A percentile compares a stretch with the other conserved stretches of the same genome.
These are phyloP conservation scores for Dexiosoma caninum DNA, from an alignment of 2,888 invertebrate species.

Conservation along the genomic window DNA sequence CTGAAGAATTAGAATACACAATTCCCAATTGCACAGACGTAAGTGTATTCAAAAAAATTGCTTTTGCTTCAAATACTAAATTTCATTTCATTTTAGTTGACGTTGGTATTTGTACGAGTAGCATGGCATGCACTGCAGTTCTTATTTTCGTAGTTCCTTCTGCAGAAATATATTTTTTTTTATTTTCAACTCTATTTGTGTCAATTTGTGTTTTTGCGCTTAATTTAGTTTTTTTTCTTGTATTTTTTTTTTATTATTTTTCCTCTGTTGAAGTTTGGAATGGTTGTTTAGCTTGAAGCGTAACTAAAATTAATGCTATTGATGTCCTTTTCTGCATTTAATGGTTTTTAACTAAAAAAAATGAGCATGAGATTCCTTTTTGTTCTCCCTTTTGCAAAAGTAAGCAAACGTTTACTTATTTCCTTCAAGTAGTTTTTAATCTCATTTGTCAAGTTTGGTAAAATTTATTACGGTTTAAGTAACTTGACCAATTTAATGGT, in stretches of 20 bases:
- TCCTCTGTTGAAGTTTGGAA: background rate
- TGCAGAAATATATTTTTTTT: background rate
- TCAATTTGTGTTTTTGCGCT: constrained; percentile 5
- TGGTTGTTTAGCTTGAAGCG: constrained; percentile 28
- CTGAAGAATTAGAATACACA: too few species aligned
- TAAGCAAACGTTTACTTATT: background rate
- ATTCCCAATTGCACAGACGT: too few species aligned
- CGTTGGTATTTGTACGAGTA: background rate
- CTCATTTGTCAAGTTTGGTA: constrained; percentile 37
- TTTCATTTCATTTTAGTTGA: background rate
- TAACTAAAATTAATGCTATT: constrained; percentile 45
- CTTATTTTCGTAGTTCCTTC: background rate
- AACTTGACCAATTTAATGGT: background rate
- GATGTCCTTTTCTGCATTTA: constrained; percentile 50
- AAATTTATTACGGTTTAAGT: constrained; percentile 29
- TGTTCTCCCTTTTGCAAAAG: background rate
- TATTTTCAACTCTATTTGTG: background rate
- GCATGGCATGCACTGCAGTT: background rate
- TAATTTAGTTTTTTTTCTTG: background rate
- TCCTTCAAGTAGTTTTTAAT: constrained; percentile 20
- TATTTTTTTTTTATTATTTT: background rate
- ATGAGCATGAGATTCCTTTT: background rate
- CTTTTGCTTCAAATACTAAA: background rate
- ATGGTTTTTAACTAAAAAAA: constrained; percentile 30
- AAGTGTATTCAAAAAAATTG: too few species aligned